Evolutionary conservation across 2,888 invertebrate species (phyloP).

Genomic region (Amphipoea lucens): DNA sequence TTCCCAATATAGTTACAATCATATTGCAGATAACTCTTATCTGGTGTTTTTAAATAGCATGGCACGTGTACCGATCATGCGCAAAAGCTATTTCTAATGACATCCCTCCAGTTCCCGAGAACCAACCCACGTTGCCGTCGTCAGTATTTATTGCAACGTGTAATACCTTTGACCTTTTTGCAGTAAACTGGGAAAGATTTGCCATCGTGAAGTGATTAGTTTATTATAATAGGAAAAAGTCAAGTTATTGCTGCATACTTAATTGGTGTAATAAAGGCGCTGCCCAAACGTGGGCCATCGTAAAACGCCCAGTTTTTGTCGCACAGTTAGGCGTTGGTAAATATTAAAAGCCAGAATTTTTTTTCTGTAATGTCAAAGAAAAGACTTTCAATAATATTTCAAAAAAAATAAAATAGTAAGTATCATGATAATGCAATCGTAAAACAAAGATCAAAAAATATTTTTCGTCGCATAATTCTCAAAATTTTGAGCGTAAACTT

Average conservation of each 20-base stretch:
- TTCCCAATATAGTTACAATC: constrained; percentile 23
- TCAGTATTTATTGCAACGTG: constrained; percentile 25
- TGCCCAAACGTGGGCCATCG: not conserved
- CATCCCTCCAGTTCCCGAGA: not conserved
- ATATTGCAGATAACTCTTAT: constrained; percentile 36
- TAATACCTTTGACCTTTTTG: constrained; percentile 22
- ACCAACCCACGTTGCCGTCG: not conserved
- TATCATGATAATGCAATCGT: no score
- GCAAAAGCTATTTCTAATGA: constrained; percentile 29
- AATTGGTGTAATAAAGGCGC: constrained; percentile 22
- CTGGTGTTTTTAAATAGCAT: constrained; percentile 2
- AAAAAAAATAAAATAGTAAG: no score
- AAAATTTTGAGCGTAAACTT: no score
- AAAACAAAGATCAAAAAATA: no score
- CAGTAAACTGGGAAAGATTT: constrained; percentile 9
- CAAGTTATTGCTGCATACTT: constrained; percentile 11
- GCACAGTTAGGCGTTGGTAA: not conserved
- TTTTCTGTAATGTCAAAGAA: not conserved
- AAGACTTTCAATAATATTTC: no score
- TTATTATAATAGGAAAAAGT: constrained; percentile 11
- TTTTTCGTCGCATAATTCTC: no score
- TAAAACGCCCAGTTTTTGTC: not conserved
- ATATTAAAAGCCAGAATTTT: not conserved
- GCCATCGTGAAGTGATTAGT: constrained; percentile 9
- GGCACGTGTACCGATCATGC: constrained; percentile 30